These are phyloP conservation scores for Callaeas wilsoni DNA, from an alignment of 2,113 vertebrate genomes.

Conservation along the genomic window DNA sequence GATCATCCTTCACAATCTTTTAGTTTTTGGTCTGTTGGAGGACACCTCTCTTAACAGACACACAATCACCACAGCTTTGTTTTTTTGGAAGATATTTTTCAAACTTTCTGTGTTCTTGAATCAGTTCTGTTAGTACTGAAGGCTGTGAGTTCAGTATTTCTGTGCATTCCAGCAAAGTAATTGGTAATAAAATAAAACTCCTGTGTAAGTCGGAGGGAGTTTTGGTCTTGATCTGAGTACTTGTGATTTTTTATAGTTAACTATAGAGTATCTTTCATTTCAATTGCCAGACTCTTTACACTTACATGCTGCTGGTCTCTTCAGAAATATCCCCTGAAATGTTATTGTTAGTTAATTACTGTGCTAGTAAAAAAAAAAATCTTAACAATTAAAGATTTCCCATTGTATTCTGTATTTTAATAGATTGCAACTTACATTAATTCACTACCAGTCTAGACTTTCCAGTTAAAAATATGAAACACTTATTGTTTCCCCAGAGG, in stretches of 20 bases:
- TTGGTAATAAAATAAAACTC: background rate
- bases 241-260: background rate
- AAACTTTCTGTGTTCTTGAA: background rate
- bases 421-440: background rate
- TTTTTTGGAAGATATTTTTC: background rate
- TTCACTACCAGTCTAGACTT: background rate
- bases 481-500: background rate
- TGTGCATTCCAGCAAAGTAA: background rate
- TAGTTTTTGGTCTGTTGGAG: background rate
- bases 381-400: background rate
- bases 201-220: background rate
- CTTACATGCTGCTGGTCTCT: background rate
- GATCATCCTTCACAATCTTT: background rate
- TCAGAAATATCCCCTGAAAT: background rate
- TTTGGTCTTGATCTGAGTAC: background rate
- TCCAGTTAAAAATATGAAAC: background rate
- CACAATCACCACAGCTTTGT: background rate
- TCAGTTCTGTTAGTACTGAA: background rate
- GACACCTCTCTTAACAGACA: background rate
- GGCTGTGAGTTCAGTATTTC: background rate
- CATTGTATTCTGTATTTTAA: background rate
- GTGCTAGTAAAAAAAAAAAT: background rate
- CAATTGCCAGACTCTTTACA: background rate
- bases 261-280: background rate
- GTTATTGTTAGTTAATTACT: background rate